Evolutionary conservation across 2,113 vertebrate species (phyloP), one percentile per base, ranked within the genome.

Genomic region (Seriola rivoliana): DNA sequence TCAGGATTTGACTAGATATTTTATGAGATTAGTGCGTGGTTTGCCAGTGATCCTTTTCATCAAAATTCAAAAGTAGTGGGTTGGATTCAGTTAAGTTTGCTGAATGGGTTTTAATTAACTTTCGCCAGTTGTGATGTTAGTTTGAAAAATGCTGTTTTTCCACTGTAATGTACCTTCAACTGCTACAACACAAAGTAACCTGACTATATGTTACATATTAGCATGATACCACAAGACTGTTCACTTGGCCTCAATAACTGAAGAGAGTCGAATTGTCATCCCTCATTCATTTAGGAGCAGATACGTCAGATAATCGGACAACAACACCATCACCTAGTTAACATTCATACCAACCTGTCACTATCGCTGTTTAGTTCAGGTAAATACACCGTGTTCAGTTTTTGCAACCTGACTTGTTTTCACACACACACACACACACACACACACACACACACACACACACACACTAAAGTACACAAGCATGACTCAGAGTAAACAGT

Each of bases 341-440:
- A 94, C 89, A 94, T 94, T 90, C 87, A 93, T 91, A 29, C 63
- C 90, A 89, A 90, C 85, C 87, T 92, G 93, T 79, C 85, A 83
- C 66, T 64, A 5, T 13, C 29, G 25, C 65, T 78, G 59, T 69
- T n/a, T 38, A 21, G 25, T 25, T 52, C 40, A 63, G 23, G 17
- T 62, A 32, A 29, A 34, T 11, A 75, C 4, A 8, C 0, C 6
- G 52, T 64, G 52, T 64, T 44, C 42, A 55, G 42, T 59, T 68
- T 68, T 44, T 71, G 25, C 17, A 46, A 34, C 60, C 42, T 19
- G 50, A 46, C 29, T 29, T 29, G 29, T 29, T 29, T 29, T 29
- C 29, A 29, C 29, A 29, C 29, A 25, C 25, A 38, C 58, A n/a
- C 54, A 50, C 38, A 40, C 54, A 23, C 54, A 46, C 52, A 50